These are phyloP conservation scores for Catharus minimus DNA, from an alignment of 2,113 vertebrate genomes.

Conservation along the genomic window DNA sequence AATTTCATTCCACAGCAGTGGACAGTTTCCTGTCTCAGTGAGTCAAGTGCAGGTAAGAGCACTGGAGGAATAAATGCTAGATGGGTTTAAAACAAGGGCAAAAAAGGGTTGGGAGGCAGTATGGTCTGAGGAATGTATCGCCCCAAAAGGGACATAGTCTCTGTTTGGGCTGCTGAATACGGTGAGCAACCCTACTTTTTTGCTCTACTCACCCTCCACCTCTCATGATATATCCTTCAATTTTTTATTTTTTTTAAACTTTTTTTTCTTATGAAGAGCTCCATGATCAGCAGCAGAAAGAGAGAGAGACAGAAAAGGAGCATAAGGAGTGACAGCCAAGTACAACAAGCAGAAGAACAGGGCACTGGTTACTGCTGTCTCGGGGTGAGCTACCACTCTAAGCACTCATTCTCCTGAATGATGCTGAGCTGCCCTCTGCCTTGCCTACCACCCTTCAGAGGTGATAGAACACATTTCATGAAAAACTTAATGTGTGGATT, in stretches of 20 bases:
- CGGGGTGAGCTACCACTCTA: fast-evolving
- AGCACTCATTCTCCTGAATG: neutral
- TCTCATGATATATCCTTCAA: neutral
- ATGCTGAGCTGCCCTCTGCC: neutral
- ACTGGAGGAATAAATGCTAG: neutral
- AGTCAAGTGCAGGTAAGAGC: neutral
- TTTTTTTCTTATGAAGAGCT: neutral
- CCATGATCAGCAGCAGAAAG: neutral
- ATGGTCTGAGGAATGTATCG: neutral
- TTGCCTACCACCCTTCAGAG: neutral
- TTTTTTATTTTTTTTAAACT: no score
- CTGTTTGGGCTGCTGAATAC: neutral
- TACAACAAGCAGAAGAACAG: neutral
- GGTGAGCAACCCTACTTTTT: neutral
- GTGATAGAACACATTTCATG: neutral
- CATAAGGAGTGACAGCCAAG: neutral
- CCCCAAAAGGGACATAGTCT: neutral
- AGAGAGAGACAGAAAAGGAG: neutral
- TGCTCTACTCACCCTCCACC: fast-evolving
- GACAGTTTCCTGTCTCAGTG: neutral
- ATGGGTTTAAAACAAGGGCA: neutral
- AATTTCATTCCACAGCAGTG: neutral
- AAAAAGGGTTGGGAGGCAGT: neutral
- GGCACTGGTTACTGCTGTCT: neutral
- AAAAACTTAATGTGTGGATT: neutral